phyloP scores from a whole-genome alignment of 2,888 invertebrate genomes.

The Peribatodes rhomboidaria region DNA sequence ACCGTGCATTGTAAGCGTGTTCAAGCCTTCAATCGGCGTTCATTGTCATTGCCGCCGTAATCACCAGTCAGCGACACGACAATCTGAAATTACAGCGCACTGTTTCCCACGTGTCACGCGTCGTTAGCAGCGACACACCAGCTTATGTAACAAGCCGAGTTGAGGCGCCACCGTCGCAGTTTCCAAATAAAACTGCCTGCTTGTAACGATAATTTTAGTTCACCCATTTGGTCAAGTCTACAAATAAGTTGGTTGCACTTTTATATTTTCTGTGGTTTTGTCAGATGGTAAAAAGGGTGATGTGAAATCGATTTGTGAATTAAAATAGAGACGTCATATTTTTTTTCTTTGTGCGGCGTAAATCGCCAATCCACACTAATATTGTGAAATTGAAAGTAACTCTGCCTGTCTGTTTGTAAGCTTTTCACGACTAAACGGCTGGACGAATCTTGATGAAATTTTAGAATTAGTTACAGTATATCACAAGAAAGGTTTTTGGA shows the following conservation, averaged over 20 bases:
- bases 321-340: neutral
- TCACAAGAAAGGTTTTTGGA: too few relatives aligned
- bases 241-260: neutral
- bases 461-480: too few relatives aligned
- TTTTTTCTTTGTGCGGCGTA: neutral
- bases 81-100: slow-evolving; percentile 63
- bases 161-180: neutral
- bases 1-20: neutral
- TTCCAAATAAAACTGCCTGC: neutral
- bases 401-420: too few relatives aligned
- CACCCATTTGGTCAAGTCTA: neutral
- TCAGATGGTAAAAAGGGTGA: neutral
- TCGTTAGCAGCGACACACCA: slow-evolving; percentile 9
- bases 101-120: slow-evolving; percentile 33
- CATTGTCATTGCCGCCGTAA: slow-evolving; percentile 62
- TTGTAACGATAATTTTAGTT: neutral
- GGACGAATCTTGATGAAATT: too few relatives aligned
- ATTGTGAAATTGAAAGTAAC: too few relatives aligned
- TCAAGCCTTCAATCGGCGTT: slow-evolving; percentile 42
- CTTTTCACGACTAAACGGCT: too few relatives aligned
- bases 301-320: slow-evolving; percentile 1
- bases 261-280: neutral
- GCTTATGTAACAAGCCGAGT: too few relatives aligned
- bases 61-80: slow-evolving; percentile 48
- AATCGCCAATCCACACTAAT: too few relatives aligned